These are phyloP conservation scores for Syngnathus floridae DNA, from an alignment of 2,113 vertebrate genomes.

Conservation along the genomic window DNA sequence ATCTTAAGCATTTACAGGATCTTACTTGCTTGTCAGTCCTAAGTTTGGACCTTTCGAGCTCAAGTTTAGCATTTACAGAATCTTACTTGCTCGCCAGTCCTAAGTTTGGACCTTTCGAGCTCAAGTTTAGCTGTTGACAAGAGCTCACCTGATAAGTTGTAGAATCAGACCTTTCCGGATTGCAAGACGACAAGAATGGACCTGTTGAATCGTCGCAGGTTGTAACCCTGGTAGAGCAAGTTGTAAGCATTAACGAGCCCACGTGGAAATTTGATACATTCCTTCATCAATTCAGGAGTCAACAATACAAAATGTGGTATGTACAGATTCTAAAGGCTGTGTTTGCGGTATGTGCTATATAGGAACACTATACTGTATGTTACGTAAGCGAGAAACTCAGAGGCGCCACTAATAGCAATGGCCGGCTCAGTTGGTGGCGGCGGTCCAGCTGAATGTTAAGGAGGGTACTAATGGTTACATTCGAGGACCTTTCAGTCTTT, in stretches of 20 bases:
- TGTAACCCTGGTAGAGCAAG: background rate
- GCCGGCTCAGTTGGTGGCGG: slow-evolving; percentile 31
- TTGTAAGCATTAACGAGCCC: background rate
- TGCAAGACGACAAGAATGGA: background rate
- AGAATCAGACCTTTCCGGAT: background rate
- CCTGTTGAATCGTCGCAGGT: background rate
- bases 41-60: background rate
- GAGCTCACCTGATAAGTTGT: background rate
- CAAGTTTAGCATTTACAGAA: background rate
- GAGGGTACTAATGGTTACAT: slow-evolving; percentile 20
- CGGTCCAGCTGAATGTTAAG: slow-evolving; percentile 30
- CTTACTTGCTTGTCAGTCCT: background rate
- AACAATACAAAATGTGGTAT: background rate
- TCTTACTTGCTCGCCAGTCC: background rate
- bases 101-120: background rate
- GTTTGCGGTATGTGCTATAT: background rate
- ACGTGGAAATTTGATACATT: background rate
- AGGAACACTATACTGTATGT: slow-evolving; percentile 3
- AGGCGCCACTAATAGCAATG: slow-evolving; percentile 31
- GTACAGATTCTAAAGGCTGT: background rate
- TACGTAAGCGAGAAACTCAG: slow-evolving; percentile 24
- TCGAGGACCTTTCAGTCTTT: slow-evolving; percentile 12
- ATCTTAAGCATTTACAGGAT: background rate
- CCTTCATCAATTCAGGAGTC: background rate
- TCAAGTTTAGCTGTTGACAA: background rate